phyloP scores from a whole-genome alignment of 2,888 invertebrate genomes.

The Hyles lineata region DNA sequence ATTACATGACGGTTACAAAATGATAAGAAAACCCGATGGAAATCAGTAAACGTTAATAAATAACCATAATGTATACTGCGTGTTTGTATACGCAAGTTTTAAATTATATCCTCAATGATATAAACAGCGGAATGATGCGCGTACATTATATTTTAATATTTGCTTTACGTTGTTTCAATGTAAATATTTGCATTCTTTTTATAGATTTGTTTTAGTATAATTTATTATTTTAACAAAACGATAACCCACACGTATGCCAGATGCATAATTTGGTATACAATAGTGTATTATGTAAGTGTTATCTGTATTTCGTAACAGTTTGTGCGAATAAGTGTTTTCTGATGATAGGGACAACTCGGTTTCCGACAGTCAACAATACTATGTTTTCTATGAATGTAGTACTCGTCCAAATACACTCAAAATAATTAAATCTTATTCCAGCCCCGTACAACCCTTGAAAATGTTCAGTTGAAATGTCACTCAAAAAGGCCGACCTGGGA shows the following conservation, averaged over 20 bases:
- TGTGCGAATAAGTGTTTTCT: too few relatives aligned
- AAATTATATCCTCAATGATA: background rate
- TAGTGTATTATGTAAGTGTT: too few relatives aligned
- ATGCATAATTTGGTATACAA: background rate
- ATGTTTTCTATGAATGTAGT: too few relatives aligned
- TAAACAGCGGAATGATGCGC: constrained; percentile 4
- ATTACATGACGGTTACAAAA: too few relatives aligned
- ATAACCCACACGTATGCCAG: background rate
- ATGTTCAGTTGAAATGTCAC: too few relatives aligned
- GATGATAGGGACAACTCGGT: too few relatives aligned
- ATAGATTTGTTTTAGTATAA: constrained; percentile 1
- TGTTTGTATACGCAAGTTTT: background rate
- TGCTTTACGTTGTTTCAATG: background rate
- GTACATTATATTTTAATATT: constrained; percentile 5
- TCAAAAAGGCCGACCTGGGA: too few relatives aligned
- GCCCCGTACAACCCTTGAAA: too few relatives aligned
- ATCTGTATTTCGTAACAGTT: too few relatives aligned
- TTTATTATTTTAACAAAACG: background rate
- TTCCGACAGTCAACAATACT: too few relatives aligned
- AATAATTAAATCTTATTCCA: too few relatives aligned
- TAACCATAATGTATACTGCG: background rate
- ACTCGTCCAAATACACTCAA: too few relatives aligned
- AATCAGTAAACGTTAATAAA: background rate
- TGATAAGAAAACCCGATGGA: background rate
- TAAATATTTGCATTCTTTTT: constrained; percentile 7